phyloP scores from a whole-genome alignment of 2,797 vertebrate species.

The Choloepus didactylus region DNA sequence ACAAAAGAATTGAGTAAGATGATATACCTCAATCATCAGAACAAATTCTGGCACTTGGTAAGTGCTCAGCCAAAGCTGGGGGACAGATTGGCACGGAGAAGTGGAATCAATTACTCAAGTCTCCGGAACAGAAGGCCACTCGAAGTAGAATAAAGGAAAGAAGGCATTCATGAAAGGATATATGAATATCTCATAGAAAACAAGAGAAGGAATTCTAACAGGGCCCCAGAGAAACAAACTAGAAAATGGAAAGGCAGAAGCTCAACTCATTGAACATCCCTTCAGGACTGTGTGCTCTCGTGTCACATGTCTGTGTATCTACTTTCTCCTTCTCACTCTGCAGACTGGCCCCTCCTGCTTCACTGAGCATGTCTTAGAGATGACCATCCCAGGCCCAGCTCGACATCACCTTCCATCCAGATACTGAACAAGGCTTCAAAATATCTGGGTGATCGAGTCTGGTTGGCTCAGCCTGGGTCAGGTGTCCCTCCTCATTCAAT shows the following conservation, averaged over 20 bases:
- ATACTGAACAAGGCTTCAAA: background rate
- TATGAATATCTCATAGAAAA: background rate
- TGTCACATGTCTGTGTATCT: rapidly evolving
- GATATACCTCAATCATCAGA: constrained; percentile 55
- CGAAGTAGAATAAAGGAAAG: constrained; percentile 10
- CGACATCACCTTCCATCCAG: background rate
- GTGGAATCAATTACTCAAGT: background rate
- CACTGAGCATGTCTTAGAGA: background rate
- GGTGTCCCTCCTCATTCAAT: background rate
- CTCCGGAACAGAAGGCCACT: constrained; percentile 47
- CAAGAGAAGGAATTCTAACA: constrained; percentile 6
- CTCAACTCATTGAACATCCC: background rate
- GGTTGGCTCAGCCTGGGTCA: background rate
- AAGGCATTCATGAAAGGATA: background rate
- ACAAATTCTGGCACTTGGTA: constrained; percentile 22
- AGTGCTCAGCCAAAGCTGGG: constrained; percentile 12
- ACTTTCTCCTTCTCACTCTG: background rate
- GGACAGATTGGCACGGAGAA: background rate
- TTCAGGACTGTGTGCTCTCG: background rate
- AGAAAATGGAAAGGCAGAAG: background rate
- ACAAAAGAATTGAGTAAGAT: constrained; percentile 34
- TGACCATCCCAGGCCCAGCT: background rate
- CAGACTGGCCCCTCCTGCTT: background rate
- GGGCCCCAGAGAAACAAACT: background rate
- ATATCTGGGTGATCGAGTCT: background rate